These are phyloP conservation scores for Acanthacorydalis orientalis DNA, from an alignment of 2,888 invertebrate species.

Conservation along the genomic window DNA sequence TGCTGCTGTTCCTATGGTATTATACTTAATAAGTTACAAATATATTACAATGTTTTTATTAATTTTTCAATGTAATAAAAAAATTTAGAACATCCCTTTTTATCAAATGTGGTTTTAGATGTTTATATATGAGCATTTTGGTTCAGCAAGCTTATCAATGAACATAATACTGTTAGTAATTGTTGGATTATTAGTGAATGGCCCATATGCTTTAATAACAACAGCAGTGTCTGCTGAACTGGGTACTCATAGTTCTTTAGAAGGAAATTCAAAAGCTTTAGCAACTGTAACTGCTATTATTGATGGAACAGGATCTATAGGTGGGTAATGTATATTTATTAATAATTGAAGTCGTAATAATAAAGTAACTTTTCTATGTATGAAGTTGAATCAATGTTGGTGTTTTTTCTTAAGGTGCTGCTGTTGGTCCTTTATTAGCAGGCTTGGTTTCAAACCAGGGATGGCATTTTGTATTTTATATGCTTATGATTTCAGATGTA, in stretches of 20 bases:
- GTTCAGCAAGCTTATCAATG: slow-evolving; percentile 37
- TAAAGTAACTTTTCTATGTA: neutral
- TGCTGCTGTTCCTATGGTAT: slow-evolving; percentile 60
- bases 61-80: neutral
- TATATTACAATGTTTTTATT: neutral
- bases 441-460: slow-evolving; percentile 58
- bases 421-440: slow-evolving; percentile 79
- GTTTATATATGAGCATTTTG: slow-evolving; percentile 60
- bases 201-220: slow-evolving; percentile 90
- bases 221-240: slow-evolving; percentile 92
- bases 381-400: neutral
- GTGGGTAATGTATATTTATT: slow-evolving; percentile 21
- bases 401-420: slow-evolving; percentile 49
- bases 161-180: slow-evolving; percentile 53
- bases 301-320: slow-evolving; percentile 87
- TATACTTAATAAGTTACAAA: neutral
- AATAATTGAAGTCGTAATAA: neutral
- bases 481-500: slow-evolving; percentile 71
- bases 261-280: slow-evolving; percentile 72
- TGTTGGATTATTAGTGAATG: slow-evolving; percentile 78
- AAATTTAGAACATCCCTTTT: neutral
- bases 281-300: slow-evolving; percentile 97
- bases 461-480: slow-evolving; percentile 80
- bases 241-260: slow-evolving; percentile 71
- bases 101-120: slow-evolving; percentile 34